Conservation (phyloP, 1,140 invertebrate genomes). For the Mya arenaria region DNA sequence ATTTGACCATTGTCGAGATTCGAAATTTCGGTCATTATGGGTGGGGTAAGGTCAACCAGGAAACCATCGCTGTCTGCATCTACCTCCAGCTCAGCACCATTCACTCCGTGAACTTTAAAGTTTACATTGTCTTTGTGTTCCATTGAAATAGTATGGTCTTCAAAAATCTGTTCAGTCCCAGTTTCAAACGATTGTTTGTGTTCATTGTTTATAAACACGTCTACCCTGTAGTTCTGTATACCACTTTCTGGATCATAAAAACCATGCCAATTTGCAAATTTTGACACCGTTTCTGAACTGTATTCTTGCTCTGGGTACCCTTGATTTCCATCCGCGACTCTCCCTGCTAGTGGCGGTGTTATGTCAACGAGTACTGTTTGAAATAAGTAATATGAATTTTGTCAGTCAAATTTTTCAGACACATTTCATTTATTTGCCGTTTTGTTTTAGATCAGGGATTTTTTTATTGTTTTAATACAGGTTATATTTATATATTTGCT, state of each 20-base stretch:
- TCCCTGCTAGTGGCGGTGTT: slow-evolving; percentile 17
- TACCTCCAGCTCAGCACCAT: slow-evolving; percentile 30
- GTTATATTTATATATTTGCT: too few relatives aligned
- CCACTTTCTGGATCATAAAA: slow-evolving; percentile 32
- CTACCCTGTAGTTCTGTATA: slow-evolving; percentile 27
- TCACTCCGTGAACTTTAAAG: slow-evolving; percentile 14
- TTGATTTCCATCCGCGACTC: slow-evolving; percentile 4
- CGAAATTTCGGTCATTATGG: slow-evolving; percentile 4
- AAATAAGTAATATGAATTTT: too few relatives aligned
- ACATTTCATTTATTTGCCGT: too few relatives aligned
- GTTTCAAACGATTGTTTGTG: slow-evolving; percentile 19
- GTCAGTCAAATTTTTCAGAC: too few relatives aligned
- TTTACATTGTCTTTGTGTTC: slow-evolving; percentile 37
- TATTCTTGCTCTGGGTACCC: background rate
- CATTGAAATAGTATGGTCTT: slow-evolving; percentile 40
- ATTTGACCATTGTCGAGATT: background rate
- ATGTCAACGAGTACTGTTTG: slow-evolving; percentile 47
- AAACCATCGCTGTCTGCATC: slow-evolving; percentile 13
- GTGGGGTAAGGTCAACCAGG: slow-evolving; percentile 19
- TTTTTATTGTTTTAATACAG: too few relatives aligned
- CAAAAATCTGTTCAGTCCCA: background rate
- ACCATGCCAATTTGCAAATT: slow-evolving; percentile 14
- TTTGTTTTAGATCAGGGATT: too few relatives aligned
- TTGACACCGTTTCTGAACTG: slow-evolving; percentile 29
- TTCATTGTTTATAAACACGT: slow-evolving; percentile 32